A percentile compares a stretch with the other conserved stretches of the same genome.
Conservation (phyloP, 2,797 vertebrate genomes). For the Pterois miles region DNA sequence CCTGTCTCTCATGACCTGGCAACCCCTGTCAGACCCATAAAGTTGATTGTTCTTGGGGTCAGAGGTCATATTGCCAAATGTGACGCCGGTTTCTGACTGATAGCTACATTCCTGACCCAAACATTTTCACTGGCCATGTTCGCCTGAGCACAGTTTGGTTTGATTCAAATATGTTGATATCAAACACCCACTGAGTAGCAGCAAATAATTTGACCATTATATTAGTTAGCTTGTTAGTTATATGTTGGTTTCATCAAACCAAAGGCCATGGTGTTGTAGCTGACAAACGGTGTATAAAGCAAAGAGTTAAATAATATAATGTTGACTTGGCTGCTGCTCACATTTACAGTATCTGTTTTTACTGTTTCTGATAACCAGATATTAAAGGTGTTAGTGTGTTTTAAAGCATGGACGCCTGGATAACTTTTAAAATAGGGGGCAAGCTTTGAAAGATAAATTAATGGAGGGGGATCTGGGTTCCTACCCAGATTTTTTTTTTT, state of each 20-base stretch:
- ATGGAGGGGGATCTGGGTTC: not conserved
- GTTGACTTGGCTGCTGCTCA: too few relatives aligned
- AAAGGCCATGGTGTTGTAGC: not conserved
- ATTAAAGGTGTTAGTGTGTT: not conserved
- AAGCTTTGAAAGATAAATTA: not conserved
- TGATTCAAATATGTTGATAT: not conserved
- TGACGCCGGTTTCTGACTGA: conserved; percentile 40
- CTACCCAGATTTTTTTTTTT: too few relatives aligned
- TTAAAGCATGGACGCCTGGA: not conserved
- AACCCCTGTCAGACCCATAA: conserved; percentile 1
- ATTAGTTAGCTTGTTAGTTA: not conserved
- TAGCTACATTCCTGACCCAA: conserved; percentile 50
- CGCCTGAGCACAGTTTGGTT: not conserved
- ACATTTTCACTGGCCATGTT: not conserved
- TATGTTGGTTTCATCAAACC: not conserved
- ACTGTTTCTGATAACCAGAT: not conserved
- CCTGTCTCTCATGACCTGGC: not conserved
- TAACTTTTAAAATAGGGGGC: not conserved
- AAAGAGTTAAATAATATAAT: too few relatives aligned
- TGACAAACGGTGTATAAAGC: too few relatives aligned
- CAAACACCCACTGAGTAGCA: not conserved
- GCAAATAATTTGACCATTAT: not conserved
- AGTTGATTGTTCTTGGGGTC: conserved; percentile 26
- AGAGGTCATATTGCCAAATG: conserved; percentile 48
- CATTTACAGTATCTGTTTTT: too few relatives aligned